phyloP scores from a whole-genome alignment of 2,888 invertebrate genomes.

The Cabera pusaria region DNA sequence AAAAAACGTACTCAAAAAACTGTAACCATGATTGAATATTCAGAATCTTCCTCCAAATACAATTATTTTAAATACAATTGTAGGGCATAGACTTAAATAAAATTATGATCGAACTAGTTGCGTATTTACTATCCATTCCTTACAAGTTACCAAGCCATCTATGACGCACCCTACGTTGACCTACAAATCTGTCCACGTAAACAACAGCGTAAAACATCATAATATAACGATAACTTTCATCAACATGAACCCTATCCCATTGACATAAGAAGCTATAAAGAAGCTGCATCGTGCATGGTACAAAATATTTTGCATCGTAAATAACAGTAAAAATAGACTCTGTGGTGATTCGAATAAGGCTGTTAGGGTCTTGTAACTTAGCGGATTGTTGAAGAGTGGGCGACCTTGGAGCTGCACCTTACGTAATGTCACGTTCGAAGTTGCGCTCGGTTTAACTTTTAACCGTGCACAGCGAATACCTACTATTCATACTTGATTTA shows the following conservation, averaged over 20 bases:
- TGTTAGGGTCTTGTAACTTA: slow-evolving; percentile 27
- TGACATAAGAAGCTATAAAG: slow-evolving; percentile 8
- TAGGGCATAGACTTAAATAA: too few relatives aligned
- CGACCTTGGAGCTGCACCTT: slow-evolving; percentile 44
- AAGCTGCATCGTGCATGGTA: slow-evolving; percentile 7
- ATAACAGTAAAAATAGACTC: slow-evolving; percentile 21
- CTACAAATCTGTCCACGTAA: slow-evolving; percentile 35
- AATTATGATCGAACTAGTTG: too few relatives aligned
- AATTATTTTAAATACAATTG: too few relatives aligned
- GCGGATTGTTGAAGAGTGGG: slow-evolving; percentile 30
- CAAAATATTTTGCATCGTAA: background rate
- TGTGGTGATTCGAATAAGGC: too few relatives aligned
- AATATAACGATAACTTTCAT: slow-evolving; percentile 15
- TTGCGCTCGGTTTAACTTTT: slow-evolving; percentile 22
- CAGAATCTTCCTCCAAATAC: too few relatives aligned
- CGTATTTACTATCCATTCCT: too few relatives aligned
- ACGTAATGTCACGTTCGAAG: slow-evolving; percentile 40
- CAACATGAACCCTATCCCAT: slow-evolving; percentile 11
- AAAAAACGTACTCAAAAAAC: too few relatives aligned
- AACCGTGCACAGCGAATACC: slow-evolving; percentile 11
- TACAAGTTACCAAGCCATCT: too few relatives aligned
- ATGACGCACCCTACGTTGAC: slow-evolving; percentile 26
- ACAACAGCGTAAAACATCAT: slow-evolving; percentile 33
- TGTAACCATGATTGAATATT: too few relatives aligned
- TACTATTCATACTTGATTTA: slow-evolving; percentile 1